Evolutionary conservation across 2,113 vertebrate species (phyloP), one percentile per base, ranked within the genome.

Genomic region (Picathartes gymnocephalus): DNA sequence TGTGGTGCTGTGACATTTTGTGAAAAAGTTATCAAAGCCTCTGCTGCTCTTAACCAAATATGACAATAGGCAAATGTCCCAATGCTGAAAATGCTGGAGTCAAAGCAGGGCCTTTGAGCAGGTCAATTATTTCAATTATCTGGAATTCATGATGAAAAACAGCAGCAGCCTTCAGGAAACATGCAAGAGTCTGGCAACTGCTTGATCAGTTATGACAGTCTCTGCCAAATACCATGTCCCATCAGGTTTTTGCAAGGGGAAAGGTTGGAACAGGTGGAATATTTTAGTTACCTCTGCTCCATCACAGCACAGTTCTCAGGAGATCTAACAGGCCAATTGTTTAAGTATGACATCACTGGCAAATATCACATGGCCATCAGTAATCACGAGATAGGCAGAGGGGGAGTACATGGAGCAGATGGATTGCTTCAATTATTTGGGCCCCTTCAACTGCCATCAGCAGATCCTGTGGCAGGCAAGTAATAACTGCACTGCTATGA

Each of bases 121-220:
- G 84, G 76, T 95, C 93, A 97, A 90, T 97, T 97, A 97, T 88
- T 96, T 93, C 92, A 97, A 96, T 96, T 93, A 95, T 95, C 48
- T 92, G 86, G 61, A 86, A 70, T 95, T 94, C 70, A 47, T 93
- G 81, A 96, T 94, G 91, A 90, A 96, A 97, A 96, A 48, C 89
- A 94, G 94, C 53, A 93, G 65, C 69, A 86, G 70, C 86, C 79
- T 96, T 91, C 95, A 95, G 86, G 93, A 97, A 96, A 93, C 86
- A 81, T 16, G 62, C 19, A 22, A 8, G 9, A 80, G 66, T 84
- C 81, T 93, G 81, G 76, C 50, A 82, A 77, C 65, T 92, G 51
- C 72, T 45, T 91, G 72, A 88, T 88, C 80, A 80, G 66, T 90
- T 90, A 39, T 88, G 78, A 88, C 44, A 97, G 79, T 92, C 15